Base-by-base conservation (phyloP, 2,113 vertebrate genomes). In the Tichodroma muraria region DNA sequence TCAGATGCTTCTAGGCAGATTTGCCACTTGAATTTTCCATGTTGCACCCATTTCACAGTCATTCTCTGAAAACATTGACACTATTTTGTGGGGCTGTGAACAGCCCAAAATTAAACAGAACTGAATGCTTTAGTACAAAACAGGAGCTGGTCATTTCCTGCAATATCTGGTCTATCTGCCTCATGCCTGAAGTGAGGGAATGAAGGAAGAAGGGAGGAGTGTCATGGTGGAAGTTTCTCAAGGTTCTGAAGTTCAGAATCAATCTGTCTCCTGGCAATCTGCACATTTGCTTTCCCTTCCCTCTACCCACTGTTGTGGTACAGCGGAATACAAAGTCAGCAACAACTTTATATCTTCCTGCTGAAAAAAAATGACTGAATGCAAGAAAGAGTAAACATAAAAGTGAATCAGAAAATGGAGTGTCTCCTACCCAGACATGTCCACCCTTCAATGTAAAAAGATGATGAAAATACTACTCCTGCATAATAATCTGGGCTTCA, bases 241-340 rank as follows among this genome's bases (percentile, higher is more conserved):
- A 9, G 16, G 59, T 92, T 85, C 76, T 92, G 68, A 90, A 92
- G 92, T 95, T 94, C 83, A 73, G 82, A 94, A 88, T 84, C 93
- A 93, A 92, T 88, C 83, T 45, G 69, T 93, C 80, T 96, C 95
- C 90, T 96, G 95, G 92, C 85, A 96, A 84, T 93, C 82, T 38
- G 56, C 60, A 44, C 56, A 78, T 91, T 96, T 95, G 90, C 94
- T 94, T 95, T 95, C 85, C 63, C 64, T 85, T 92, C 53, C 68
- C 54, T 95, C 82, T 86, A 80, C 80, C 64, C 91, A 86, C 44
- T 92, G 90, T 95, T 96, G 88, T 80, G 68, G 71, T 93, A 96
- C 90, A 95, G 83, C 35, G 4, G 88, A 90, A 88, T 75, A 93
- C 79, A 78, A 95, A 96, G 92, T 92, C 92, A 94, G 85, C 64